Percentiles rank a stretch among this genome's conserved stretches.
phyloP scores from a whole-genome alignment of 2,113 vertebrate species.

The Sturnira hondurensis region DNA sequence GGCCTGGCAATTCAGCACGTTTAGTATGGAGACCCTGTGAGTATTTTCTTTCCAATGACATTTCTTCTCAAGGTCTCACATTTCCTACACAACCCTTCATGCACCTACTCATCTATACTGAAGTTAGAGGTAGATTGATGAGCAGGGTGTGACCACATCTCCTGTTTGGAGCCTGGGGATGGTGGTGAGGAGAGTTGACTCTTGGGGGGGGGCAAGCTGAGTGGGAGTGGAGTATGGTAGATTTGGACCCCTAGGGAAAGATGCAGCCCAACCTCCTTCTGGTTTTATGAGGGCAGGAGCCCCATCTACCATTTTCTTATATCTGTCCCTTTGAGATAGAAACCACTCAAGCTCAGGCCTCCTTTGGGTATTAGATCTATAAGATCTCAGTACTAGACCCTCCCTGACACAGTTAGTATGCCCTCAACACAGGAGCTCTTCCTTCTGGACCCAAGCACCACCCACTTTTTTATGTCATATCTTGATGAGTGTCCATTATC shows the following conservation, averaged over 20 bases:
- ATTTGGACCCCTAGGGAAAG: too few species aligned
- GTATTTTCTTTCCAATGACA: neutral
- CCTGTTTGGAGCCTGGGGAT: too few species aligned
- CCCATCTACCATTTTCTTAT: too few species aligned
- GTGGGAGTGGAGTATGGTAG: too few species aligned
- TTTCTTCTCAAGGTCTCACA: neutral
- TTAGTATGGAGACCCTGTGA: accelerated
- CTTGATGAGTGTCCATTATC: too few species aligned
- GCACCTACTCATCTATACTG: neutral
- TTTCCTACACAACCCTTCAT: neutral
- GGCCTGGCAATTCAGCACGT: too few species aligned
- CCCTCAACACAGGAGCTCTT: neutral
- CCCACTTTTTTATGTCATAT: neutral
- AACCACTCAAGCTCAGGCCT: neutral
- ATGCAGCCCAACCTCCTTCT: neutral
- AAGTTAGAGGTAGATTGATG: accelerated
- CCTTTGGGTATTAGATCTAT: neutral
- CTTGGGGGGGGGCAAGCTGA: too few species aligned
- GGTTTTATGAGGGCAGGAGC: neutral
- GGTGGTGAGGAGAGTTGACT: too few species aligned
- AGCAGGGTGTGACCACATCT: too few species aligned
- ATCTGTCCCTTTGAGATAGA: too few species aligned
- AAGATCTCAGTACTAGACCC: neutral
- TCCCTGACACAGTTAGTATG: neutral
- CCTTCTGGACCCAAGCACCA: neutral